Evolutionary conservation across 2,888 invertebrate genomes (phyloP).

Genomic region (Hirtodrosophila alboralis): DNA sequence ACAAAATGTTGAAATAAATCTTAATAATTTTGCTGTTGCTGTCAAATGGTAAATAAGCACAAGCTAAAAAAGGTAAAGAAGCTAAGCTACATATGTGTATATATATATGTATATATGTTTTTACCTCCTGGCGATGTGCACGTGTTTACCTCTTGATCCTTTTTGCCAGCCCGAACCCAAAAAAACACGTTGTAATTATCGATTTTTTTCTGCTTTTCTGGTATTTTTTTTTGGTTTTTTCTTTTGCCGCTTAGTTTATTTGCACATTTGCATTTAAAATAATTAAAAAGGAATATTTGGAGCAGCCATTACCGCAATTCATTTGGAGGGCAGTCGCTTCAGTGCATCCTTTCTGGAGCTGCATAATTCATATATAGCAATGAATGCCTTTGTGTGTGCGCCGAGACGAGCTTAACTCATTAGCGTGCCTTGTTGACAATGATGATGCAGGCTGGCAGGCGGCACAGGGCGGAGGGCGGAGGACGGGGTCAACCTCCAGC

Average conservation of each 20-base stretch:
- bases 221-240: slow-evolving; percentile 1
- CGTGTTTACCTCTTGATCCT: slow-evolving; percentile 69
- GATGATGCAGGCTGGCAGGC: background rate
- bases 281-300: slow-evolving; percentile 51
- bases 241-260: slow-evolving; percentile 34
- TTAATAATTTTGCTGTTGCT: slow-evolving; percentile 11
- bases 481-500: too few species aligned
- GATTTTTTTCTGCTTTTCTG: slow-evolving; percentile 52
- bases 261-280: slow-evolving; percentile 67
- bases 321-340: slow-evolving; percentile 49
- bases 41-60: slow-evolving; percentile 35
- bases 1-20: background rate
- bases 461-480: background rate
- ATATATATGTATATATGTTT: slow-evolving; percentile 11
- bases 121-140: slow-evolving; percentile 52
- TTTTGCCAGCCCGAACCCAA: slow-evolving; percentile 58
- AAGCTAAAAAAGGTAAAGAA: too few species aligned
- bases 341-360: slow-evolving; percentile 61
- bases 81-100: slow-evolving; percentile 21
- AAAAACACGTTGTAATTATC: slow-evolving; percentile 46
- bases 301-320: slow-evolving; percentile 65
- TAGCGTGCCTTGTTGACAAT: slow-evolving; percentile 56
- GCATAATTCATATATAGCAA: slow-evolving; percentile 72
- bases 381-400: slow-evolving; percentile 36
- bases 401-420: slow-evolving; percentile 58